Evolutionary conservation across 2,888 invertebrate genomes (phyloP).

Genomic region (Caenorhabditis sinica): DNA sequence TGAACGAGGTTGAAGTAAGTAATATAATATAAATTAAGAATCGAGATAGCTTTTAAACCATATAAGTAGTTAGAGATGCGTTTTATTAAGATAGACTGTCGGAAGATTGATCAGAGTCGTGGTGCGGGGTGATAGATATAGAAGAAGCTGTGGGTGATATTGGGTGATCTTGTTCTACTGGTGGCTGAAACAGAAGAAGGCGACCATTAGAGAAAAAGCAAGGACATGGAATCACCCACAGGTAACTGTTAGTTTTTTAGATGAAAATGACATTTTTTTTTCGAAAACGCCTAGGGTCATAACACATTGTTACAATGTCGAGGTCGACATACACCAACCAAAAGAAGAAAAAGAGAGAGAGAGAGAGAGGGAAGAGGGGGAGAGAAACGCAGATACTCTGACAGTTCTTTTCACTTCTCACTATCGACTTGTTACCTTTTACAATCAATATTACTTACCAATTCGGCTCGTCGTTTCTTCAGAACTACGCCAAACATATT

Average conservation of each 20-base stretch:
- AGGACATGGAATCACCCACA: neutral
- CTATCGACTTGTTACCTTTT: constrained; percentile 23
- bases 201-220: constrained; percentile 9
- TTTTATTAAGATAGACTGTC: neutral
- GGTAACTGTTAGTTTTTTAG: neutral
- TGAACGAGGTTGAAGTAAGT: too few species aligned
- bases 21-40: neutral
- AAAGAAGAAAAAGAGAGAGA: neutral
- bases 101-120: neutral
- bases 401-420: constrained; percentile 30
- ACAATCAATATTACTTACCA: constrained; percentile 45
- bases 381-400: constrained; percentile 15
- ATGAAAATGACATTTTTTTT: neutral
- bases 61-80: neutral
- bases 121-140: neutral
- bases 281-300: neutral
- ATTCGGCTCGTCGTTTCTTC: constrained; percentile 52
- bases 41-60: neutral
- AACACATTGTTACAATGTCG: neutral
- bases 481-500: constrained; percentile 61
- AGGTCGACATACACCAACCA: neutral
- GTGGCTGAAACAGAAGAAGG: constrained; percentile 28
- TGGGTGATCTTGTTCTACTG: constrained; percentile 14
- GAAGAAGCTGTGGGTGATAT: neutral
- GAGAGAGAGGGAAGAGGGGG: neutral